Conservation (phyloP, 2,888 invertebrate genomes). For the Phengaris arion region DNA sequence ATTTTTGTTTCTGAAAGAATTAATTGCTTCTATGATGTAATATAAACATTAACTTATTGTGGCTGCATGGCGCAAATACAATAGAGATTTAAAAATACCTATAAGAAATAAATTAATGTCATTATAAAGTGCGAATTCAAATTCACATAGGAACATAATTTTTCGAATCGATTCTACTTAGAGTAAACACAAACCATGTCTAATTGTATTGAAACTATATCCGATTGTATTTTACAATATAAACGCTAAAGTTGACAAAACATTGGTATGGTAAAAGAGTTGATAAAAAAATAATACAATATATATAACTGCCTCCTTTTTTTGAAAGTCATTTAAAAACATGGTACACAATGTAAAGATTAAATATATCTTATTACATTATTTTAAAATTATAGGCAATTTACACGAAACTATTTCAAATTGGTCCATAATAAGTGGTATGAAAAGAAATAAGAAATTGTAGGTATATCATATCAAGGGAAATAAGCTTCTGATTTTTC, state of each 20-base stretch:
- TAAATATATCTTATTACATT: too few species aligned
- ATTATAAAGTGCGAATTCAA: background rate
- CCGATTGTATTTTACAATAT: slow-evolving; percentile 16
- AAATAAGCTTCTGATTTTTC: background rate
- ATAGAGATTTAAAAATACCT: background rate
- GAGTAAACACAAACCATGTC: slow-evolving; percentile 46
- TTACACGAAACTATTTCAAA: background rate
- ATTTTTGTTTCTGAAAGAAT: too few species aligned
- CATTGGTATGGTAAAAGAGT: background rate
- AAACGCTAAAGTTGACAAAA: slow-evolving; percentile 23
- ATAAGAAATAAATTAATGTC: background rate
- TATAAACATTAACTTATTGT: too few species aligned
- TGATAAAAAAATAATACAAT: background rate
- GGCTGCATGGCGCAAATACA: too few species aligned
- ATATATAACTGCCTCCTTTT: too few species aligned
- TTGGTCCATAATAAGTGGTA: background rate
- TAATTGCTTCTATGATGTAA: too few species aligned
- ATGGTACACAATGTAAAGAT: too few species aligned
- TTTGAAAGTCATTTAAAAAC: too few species aligned
- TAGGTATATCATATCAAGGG: background rate
- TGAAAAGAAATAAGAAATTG: too few species aligned
- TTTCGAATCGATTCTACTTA: background rate
- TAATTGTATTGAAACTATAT: slow-evolving; percentile 52
- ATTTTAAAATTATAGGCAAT: too few species aligned
- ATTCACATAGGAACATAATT: background rate